Conservation (phyloP, 2,888 invertebrate species). For the Acronicta psi region DNA sequence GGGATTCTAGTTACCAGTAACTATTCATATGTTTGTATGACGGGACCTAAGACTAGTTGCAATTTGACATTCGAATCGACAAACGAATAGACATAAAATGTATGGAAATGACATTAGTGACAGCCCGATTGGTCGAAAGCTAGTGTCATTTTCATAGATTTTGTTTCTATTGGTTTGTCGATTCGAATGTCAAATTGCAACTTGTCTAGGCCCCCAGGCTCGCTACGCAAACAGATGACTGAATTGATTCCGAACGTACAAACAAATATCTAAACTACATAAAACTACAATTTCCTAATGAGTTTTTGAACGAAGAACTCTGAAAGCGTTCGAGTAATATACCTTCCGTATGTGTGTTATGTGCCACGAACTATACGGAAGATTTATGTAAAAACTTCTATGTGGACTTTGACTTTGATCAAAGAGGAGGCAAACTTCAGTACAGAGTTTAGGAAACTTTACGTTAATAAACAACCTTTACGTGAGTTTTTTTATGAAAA, state of each 20-base stretch:
- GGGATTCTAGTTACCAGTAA: too few species aligned
- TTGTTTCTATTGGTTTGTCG: too few species aligned
- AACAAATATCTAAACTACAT: not conserved
- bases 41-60: too few species aligned
- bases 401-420: conserved; percentile 19
- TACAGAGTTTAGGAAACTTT: conserved; percentile 4
- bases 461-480: conserved; percentile 4
- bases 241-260: not conserved
- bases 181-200: too few species aligned
- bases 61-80: too few species aligned
- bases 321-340: not conserved
- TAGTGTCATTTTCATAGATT: too few species aligned
- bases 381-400: conserved; percentile 25
- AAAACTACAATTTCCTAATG: conserved; percentile 16
- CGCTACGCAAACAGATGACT: too few species aligned
- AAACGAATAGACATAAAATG: too few species aligned
- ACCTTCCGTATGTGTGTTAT: not conserved
- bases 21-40: too few species aligned
- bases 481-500: not conserved
- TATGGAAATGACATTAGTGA: too few species aligned
- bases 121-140: too few species aligned
- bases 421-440: conserved; percentile 14
- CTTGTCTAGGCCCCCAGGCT: too few species aligned
- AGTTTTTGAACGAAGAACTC: conserved; percentile 33
- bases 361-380: conserved; percentile 21